A percentile compares a stretch with the other conserved stretches of the same genome.
These are phyloP conservation scores for Hippocampus barbouri DNA, from an alignment of 2,113 vertebrate genomes.

Conservation along the genomic window DNA sequence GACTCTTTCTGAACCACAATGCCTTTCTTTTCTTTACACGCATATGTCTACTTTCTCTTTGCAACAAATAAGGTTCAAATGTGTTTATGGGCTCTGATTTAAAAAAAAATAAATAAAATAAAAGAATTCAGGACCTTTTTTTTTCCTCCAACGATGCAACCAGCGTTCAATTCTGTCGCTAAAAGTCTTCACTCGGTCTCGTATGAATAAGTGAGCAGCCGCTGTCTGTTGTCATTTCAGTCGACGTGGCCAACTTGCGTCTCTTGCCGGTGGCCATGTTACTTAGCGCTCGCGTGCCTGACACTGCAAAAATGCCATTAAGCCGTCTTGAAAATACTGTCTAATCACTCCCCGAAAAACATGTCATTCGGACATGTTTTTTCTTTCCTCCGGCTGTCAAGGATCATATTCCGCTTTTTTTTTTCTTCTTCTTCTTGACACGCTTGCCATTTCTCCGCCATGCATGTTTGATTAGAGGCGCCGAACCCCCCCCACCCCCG, in stretches of 20 bases:
- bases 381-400: constrained; percentile 4
- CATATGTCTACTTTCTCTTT: not conserved
- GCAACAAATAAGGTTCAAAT: constrained; percentile 14
- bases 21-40: constrained; percentile 46
- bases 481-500: not conserved
- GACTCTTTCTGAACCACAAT: constrained; percentile 29
- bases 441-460: constrained; percentile 29
- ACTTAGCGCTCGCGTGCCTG: constrained; percentile 50
- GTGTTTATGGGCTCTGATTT: constrained; percentile 15
- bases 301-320: constrained; percentile 59
- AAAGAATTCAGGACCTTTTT: not conserved
- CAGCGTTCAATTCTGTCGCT: constrained; percentile 33
- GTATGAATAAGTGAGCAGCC: constrained; percentile 60
- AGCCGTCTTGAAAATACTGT: constrained; percentile 42
- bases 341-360: constrained; percentile 29
- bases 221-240: constrained; percentile 57
- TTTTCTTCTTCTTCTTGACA: constrained; percentile 20
- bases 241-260: constrained; percentile 55
- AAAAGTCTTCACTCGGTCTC: constrained; percentile 50
- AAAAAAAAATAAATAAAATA: not conserved
- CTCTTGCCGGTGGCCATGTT: constrained; percentile 60
- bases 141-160: constrained; percentile 12
- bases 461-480: constrained; percentile 59
- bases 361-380: constrained; percentile 17
- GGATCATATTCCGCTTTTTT: constrained; percentile 16